Evolutionary conservation across 30 jellyfish, hydroid and myxozoan species (phyloP), one percentile per base, ranked within the genome.

Genomic region (Chrysaora quinquecirrha): DNA sequence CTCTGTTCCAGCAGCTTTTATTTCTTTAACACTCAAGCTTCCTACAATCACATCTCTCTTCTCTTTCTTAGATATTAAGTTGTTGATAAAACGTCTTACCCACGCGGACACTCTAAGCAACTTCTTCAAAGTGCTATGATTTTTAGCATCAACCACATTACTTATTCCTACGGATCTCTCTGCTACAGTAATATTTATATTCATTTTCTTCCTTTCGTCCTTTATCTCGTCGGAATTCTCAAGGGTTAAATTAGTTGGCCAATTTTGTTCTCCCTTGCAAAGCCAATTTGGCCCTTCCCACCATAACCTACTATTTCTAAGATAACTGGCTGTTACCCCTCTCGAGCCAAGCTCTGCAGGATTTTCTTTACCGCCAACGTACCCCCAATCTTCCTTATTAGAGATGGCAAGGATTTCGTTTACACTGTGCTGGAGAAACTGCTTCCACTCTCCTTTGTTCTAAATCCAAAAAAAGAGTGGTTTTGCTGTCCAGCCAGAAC

Each of bases 201-300:
- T 65, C 27, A 35, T 81, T 22, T 50, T 80, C 30, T 60, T 65
- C 71, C 62, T 63, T 34, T 80, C 91, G 32, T 25, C 52, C 10
- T 31, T 33, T 32, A 68, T 84, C 12, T 65, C 81, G 22, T 33
- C 76, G 27, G 91, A 49, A 69, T 80, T 67, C 27, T 38, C 75
- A 12, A 80, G 35, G 16, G 1, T 50, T 16, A 47, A 66, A 6
- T 67, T 24, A 7, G 27, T 83, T 30, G 88, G 88, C 94, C 94
- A 83, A 2, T 24, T 50, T 0, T 28, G n/a, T 46, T 60, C 58
- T 56, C 73, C 94, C 50, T 58, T 23, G 10, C 75, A 31, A 1
- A 83, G 52, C 94, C 88, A 70, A 7, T 34, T 22, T 30, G 94
- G 89, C 20, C 90, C 94, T 71, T 83, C 48, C 94, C 94, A 83